These are phyloP conservation scores for Scophthalmus maximus DNA, from an alignment of 2,113 vertebrate genomes.

Conservation along the genomic window DNA sequence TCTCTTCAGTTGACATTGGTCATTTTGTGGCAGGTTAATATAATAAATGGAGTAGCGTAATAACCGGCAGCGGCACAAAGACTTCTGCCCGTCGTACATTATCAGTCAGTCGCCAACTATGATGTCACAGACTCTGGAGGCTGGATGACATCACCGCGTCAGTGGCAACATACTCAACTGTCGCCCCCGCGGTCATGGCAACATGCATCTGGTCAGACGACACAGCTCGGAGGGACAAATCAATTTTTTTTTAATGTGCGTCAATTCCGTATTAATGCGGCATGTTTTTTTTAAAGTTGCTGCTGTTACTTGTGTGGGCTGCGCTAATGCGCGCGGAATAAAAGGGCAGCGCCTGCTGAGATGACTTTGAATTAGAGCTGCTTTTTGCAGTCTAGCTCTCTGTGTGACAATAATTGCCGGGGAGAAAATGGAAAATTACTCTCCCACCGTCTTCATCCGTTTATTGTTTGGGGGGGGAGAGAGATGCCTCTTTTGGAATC, in stretches of 20 bases:
- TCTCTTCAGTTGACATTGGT: conserved; percentile 36
- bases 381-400: conserved; percentile 40
- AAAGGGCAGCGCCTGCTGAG: conserved; percentile 59
- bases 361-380: conserved; percentile 34
- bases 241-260: conserved; percentile 50
- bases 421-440: conserved; percentile 52
- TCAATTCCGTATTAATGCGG: conserved; percentile 57
- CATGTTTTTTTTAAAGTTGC: conserved; percentile 63
- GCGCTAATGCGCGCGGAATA: conserved; percentile 50
- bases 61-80: conserved; percentile 34
- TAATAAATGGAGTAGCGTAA: conserved; percentile 25
- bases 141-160: conserved; percentile 29
- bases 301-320: conserved; percentile 45
- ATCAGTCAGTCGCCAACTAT: conserved; percentile 42
- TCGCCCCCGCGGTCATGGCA: conserved; percentile 1
- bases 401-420: conserved; percentile 52
- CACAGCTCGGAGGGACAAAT: conserved; percentile 38
- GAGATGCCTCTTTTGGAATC: conserved; percentile 27
- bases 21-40: conserved; percentile 46
- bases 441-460: conserved; percentile 11
- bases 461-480: conserved; percentile 10
- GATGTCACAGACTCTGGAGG: conserved; percentile 17
- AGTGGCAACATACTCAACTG: conserved; percentile 32
- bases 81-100: conserved; percentile 23
- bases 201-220: conserved; percentile 42